Base-by-base conservation (phyloP, 2,113 vertebrate genomes). In the Seriola quinqueradiata region DNA sequence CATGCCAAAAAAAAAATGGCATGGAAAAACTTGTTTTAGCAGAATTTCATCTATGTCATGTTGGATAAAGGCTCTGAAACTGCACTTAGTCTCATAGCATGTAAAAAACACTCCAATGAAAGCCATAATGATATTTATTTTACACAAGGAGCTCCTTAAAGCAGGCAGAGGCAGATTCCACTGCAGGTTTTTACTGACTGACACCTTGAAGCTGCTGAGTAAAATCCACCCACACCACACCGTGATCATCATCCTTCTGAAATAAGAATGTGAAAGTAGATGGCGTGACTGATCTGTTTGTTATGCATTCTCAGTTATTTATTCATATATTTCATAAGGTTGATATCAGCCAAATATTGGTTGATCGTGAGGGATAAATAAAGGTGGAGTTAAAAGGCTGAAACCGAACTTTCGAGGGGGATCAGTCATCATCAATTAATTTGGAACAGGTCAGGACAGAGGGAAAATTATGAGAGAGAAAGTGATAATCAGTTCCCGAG, bases 401-500 rank as follows among this genome's bases (percentile, higher is more conserved):
- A 75, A 80, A 66, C 54, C 21, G 65, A 87, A 86, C 74, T 77
- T 85, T 77, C 61, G 12, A 59, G 64, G 65, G 63, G 63, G 83
- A 71, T 82, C 64, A 28, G 42, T 83, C 63, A 77, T 44, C 11
- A 8, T 79, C 74, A 72, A 77, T 87, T 85, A 77, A 78, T 72
- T 28, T 3, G 60, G 72, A 88, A 77, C 76, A 58, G 87, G 86
- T 86, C 90, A 64, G 58, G 80, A 76, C 72, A 23, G 42, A 21
- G 60, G 13, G 77, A 70, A 66, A 83, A 85, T 88, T n/a, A 91
- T 12, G 46, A 83, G 70, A 54, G 63, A 83, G 75, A 77, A 84
- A 69, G 83, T 75, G 87, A 83, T 90, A 68, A 91, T 89, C 74
- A 66, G 65, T 14, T 84, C 86, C 82, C 72, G 1, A 44, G 86